Conservation (phyloP, 2,113 vertebrate genomes). For the Columba janthina region DNA sequence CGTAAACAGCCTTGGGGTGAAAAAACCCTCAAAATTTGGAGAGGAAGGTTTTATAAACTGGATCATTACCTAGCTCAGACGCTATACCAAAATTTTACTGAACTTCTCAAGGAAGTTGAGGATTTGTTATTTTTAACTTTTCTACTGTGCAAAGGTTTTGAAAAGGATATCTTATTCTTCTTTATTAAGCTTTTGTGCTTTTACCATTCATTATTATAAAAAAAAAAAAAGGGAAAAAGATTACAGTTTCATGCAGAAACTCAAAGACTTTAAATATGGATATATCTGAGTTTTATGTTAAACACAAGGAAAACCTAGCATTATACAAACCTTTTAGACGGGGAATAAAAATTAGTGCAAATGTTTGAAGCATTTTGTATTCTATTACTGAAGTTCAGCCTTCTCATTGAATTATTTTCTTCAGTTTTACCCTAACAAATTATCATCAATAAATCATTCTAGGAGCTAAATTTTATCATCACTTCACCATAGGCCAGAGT, state of each 20-base stretch:
- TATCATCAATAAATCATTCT: background rate
- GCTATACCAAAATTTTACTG: background rate
- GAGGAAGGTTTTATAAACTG: background rate
- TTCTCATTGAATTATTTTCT: background rate
- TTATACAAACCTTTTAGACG: background rate
- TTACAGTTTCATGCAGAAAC: background rate
- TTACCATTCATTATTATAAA: background rate
- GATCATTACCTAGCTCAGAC: background rate
- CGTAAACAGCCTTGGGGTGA: background rate
- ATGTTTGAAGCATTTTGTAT: background rate
- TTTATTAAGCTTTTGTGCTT: background rate
- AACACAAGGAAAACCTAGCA: fast-evolving
- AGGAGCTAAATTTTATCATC: background rate
- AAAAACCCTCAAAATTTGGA: background rate
- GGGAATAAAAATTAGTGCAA: background rate
- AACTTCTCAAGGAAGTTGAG: background rate
- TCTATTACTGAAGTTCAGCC: background rate
- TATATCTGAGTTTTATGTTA: background rate
- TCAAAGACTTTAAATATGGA: background rate
- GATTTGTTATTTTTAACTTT: background rate
- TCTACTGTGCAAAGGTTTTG: background rate
- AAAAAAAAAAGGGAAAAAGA: background rate
- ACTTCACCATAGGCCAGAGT: background rate
- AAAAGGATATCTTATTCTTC: background rate
- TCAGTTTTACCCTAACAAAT: background rate